phyloP scores from a whole-genome alignment of 2,113 vertebrate genomes.

The Vidua macroura region DNA sequence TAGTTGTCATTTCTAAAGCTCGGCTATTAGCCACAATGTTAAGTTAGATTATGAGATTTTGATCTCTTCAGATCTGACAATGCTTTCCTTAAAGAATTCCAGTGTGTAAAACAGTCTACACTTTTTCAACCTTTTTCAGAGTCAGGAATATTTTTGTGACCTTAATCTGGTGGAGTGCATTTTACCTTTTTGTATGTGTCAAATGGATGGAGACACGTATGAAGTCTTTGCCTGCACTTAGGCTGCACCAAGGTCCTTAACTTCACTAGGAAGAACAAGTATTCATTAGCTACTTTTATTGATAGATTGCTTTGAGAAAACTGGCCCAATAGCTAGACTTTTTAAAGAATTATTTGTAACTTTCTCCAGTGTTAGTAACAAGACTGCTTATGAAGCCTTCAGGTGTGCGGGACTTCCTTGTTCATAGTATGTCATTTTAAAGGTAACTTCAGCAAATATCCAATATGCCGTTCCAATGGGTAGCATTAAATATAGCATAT shows the following conservation, averaged over 20 bases:
- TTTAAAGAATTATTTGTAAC: background rate
- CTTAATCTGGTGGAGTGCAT: background rate
- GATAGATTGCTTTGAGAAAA: background rate
- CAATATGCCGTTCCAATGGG: background rate
- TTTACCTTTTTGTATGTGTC: background rate
- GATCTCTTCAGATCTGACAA: background rate
- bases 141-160: background rate
- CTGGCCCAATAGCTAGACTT: background rate
- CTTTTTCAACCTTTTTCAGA: background rate
- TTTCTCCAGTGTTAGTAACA: background rate
- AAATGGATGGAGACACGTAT: background rate
- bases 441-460: background rate
- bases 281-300: background rate
- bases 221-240: background rate
- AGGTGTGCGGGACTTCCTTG: background rate
- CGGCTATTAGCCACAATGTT: background rate
- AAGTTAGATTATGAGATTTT: background rate
- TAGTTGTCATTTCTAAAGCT: background rate
- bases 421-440: background rate
- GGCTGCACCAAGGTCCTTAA: background rate
- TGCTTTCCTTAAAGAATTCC: background rate
- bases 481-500: background rate
- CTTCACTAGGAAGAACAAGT: background rate
- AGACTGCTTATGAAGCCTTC: background rate
- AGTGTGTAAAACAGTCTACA: background rate